These are phyloP conservation scores for Sebastes baramenuke DNA, from an alignment of 2,797 vertebrate species.

Conservation along the genomic window DNA sequence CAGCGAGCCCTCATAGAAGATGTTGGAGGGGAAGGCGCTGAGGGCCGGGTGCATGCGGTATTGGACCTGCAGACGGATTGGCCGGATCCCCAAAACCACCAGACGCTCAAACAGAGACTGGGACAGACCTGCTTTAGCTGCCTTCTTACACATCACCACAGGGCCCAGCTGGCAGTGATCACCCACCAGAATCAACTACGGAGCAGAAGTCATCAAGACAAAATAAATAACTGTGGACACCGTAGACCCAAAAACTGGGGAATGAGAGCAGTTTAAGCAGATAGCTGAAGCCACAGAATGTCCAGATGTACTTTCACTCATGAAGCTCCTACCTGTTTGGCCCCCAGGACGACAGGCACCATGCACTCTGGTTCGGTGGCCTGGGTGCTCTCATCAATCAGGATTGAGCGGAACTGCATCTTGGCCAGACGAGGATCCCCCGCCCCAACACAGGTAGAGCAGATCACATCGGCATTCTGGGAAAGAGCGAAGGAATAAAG, in stretches of 20 bases:
- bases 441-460: slow-evolving; percentile 92
- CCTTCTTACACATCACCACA: slow-evolving; percentile 97
- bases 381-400: slow-evolving; percentile 96
- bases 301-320: not conserved
- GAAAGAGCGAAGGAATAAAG: not conserved
- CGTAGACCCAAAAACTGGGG: not conserved
- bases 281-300: not conserved
- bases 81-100: slow-evolving; percentile 93
- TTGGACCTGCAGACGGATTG: slow-evolving; percentile 95
- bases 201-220: not conserved
- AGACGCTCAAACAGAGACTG: slow-evolving; percentile 94
- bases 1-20: slow-evolving; percentile 95
- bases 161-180: slow-evolving; percentile 97
- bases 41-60: slow-evolving; percentile 96
- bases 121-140: slow-evolving; percentile 93
- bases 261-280: not conserved
- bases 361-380: slow-evolving; percentile 96
- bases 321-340: slow-evolving; percentile 88
- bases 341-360: slow-evolving; percentile 94
- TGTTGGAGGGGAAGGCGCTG: slow-evolving; percentile 96
- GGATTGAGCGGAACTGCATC: slow-evolving; percentile 96
- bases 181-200: slow-evolving; percentile 92
- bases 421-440: slow-evolving; percentile 93
- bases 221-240: not conserved
- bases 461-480: slow-evolving; percentile 95